These are phyloP conservation scores for Megaptera novaeangliae DNA, from an alignment of 2,113 vertebrate species.

Conservation along the genomic window DNA sequence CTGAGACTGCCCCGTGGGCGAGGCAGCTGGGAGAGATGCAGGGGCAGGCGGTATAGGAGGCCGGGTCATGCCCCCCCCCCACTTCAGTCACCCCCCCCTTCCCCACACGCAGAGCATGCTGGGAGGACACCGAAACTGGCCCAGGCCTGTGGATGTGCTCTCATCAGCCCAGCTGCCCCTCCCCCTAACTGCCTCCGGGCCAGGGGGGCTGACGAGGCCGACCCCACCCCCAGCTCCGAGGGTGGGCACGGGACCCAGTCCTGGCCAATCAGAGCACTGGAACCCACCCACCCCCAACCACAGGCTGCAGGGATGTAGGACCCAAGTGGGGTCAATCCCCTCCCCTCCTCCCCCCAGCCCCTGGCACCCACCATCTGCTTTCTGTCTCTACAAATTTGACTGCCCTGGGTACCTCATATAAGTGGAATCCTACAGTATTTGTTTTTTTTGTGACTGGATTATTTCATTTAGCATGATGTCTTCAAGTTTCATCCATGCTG, in stretches of 20 bases:
- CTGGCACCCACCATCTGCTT: background rate
- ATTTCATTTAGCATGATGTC: background rate
- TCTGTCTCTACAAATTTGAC: background rate
- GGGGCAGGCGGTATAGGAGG: background rate
- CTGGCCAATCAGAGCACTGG: no score
- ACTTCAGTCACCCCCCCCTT: background rate
- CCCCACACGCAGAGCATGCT: background rate
- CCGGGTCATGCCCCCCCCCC: background rate
- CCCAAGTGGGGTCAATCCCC: no score
- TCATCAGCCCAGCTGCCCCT: background rate
- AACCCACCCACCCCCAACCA: no score
- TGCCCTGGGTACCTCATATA: fast-evolving
- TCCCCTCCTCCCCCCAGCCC: fast-evolving
- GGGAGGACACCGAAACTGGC: background rate
- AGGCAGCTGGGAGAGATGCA: background rate
- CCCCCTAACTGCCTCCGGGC: background rate
- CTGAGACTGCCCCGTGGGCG: background rate
- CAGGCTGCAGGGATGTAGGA: no score
- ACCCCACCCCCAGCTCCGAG: background rate
- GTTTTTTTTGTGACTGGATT: no score
- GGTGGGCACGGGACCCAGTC: no score
- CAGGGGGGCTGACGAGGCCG: background rate
- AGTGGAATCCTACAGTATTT: fast-evolving
- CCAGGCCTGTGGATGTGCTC: background rate
- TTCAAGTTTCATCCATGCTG: fast-evolving